Evolutionary conservation across 2,113 vertebrate species (phyloP), one percentile per base, ranked within the genome.

Genomic region (Cygnus buccinator): DNA sequence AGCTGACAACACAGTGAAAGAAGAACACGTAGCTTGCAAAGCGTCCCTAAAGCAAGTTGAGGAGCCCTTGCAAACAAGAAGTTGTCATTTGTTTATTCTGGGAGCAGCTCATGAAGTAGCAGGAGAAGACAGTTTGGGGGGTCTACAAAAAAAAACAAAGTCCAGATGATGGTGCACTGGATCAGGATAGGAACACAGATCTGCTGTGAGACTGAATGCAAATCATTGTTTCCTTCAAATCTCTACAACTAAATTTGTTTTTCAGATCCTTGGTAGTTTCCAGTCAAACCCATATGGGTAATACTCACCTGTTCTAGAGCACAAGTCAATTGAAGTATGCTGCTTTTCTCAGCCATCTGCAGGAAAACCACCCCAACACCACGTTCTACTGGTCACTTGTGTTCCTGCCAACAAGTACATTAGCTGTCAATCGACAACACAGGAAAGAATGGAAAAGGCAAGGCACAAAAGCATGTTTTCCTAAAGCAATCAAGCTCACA

Each of bases 291-390:
- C 29, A 1, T 23, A 4, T 2, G 9, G 46, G 11, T 35, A 26
- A 17, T 31, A 55, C 23, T 33, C 44, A 54, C 5, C 2, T 33
- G 26, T 28, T 31, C 12, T 20, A 62, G 54, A n/a, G 33, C 4
- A 2, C 2, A 20, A 35, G 20, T 3, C 46, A 8, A 5, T 2
- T 19, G 39, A 68, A 55, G 21, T 0, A 3, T 3, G 2, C n/a
- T 26, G 75, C 76, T 57, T 20, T 48, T 57, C 55, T 63, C 46
- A 75, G 18, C 29, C 31, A 31, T 2, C 63, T 17, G 22, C 48
- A 52, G 43, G 50, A 43, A 35, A 68, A 13, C 29, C 3, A 20
- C 62, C 63, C 11, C 46, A 15, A 16, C 26, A 11, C n/a, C 7
- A 48, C 11, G 1, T 3, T 7, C 18, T 7, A 20, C 50, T 1